Conservation (phyloP, 2,113 vertebrate species). For the Poicephalus gulielmi region DNA sequence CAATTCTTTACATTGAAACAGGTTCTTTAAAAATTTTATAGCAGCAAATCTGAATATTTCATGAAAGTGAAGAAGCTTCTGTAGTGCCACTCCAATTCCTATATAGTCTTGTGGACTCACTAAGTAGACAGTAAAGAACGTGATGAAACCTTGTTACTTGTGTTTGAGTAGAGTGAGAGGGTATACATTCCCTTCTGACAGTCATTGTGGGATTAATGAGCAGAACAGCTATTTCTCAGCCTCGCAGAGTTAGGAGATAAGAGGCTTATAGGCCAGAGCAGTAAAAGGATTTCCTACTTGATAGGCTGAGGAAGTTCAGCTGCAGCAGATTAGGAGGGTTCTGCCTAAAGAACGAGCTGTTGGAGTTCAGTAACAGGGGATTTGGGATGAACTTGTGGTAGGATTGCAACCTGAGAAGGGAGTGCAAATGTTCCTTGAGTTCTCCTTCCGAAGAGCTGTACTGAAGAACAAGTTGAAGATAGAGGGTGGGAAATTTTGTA, state of each 20-base stretch:
- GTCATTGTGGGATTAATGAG: conserved; percentile 36
- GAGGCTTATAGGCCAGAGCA: conserved; percentile 40
- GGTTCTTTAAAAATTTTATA: not conserved
- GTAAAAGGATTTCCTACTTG: conserved; percentile 49
- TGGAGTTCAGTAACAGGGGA: not conserved
- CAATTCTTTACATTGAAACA: not conserved
- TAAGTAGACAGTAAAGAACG: not conserved
- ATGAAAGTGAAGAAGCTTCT: not conserved
- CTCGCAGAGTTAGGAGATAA: conserved; percentile 27
- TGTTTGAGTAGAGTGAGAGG: conserved; percentile 2
- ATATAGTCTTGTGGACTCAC: not conserved
- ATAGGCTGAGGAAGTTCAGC: conserved; percentile 36
- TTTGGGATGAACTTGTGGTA: not conserved
- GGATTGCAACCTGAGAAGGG: not conserved
- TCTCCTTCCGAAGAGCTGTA: not conserved
- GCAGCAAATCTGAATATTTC: not conserved
- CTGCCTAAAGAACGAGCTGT: not conserved
- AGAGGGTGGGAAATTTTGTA: not conserved
- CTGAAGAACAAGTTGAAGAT: not conserved
- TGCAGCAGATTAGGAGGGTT: conserved; percentile 16
- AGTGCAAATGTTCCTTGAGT: not conserved
- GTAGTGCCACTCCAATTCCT: not conserved
- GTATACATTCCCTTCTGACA: not conserved
- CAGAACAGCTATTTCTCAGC: conserved; percentile 19
- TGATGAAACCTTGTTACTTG: conserved; percentile 3